A percentile compares a stretch with the other conserved stretches of the same genome.
phyloP scores from a whole-genome alignment of 1,140 invertebrate species.

The Heterodera schachtii region DNA sequence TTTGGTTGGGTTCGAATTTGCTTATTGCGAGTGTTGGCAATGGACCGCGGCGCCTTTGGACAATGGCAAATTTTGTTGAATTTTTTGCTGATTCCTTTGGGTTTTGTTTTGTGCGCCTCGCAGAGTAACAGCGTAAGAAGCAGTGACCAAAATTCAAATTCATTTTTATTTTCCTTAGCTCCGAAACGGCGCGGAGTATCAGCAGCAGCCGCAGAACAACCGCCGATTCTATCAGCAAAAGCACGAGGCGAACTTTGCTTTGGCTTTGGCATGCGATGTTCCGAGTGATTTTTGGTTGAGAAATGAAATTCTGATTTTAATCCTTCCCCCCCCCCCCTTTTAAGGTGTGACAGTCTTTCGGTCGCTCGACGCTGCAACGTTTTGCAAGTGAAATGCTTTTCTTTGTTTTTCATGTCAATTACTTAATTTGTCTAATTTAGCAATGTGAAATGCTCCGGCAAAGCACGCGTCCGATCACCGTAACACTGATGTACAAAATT shows the following conservation, averaged over 20 bases:
- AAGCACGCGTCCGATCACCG: constrained; percentile 49
- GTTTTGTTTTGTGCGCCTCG: not conserved
- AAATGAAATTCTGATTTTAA: not conserved
- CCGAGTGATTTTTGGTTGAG: constrained; percentile 58
- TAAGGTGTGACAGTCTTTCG: constrained; percentile 59
- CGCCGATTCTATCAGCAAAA: not conserved
- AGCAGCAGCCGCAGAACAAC: not conserved
- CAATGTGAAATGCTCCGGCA: constrained; percentile 58
- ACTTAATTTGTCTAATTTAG: not conserved
- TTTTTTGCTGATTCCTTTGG: not conserved
- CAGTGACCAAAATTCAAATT: not conserved
- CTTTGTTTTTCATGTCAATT: not conserved
- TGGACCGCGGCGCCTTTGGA: not conserved
- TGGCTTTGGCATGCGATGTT: constrained; percentile 46
- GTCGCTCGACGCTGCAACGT: constrained; percentile 60
- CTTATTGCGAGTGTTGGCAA: not conserved
- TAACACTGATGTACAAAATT: constrained; percentile 55
- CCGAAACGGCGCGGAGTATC: not conserved
- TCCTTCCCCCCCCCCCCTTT: not conserved
- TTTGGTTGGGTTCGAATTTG: not conserved
- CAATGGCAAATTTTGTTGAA: not conserved
- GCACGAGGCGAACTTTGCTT: not conserved
- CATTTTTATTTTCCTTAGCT: too few species aligned
- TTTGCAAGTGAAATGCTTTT: constrained; percentile 10
- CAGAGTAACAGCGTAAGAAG: not conserved